Evolutionary conservation across 1,140 invertebrate species (phyloP).

Genomic region (Drosophila mojavensis): DNA sequence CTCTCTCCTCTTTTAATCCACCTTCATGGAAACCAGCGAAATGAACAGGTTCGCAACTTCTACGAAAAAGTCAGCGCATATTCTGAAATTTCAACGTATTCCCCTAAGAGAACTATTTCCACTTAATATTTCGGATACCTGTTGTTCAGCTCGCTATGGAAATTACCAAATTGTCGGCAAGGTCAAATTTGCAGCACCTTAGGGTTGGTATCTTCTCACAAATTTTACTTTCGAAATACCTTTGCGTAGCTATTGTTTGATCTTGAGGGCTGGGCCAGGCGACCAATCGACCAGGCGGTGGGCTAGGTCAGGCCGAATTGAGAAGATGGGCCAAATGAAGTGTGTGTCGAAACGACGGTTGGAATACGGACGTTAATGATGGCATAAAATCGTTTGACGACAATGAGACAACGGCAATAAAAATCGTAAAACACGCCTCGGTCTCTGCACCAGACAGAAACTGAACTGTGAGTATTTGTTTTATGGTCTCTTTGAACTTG

Average conservation of each 20-base stretch:
- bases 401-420: slow-evolving; percentile 51
- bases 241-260: background rate
- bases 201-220: background rate
- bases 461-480: slow-evolving; percentile 38
- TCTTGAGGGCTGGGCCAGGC: slow-evolving; percentile 5
- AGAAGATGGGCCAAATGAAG: slow-evolving; percentile 2
- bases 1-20: too few relatives aligned
- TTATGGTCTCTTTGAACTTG: slow-evolving; percentile 33
- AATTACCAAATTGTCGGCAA: slow-evolving; percentile 4
- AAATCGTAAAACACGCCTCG: slow-evolving; percentile 69
- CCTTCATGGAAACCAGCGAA: background rate
- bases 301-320: slow-evolving; percentile 36
- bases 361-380: slow-evolving; percentile 43
- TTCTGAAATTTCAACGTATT: background rate
- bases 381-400: slow-evolving; percentile 44
- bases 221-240: background rate
- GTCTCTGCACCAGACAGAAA: slow-evolving; percentile 2
- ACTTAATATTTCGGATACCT: background rate
- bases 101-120: too few relatives aligned
- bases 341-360: background rate
- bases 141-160: background rate
- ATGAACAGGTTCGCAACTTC: slow-evolving; percentile 1
- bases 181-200: background rate
- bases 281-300: slow-evolving; percentile 1
- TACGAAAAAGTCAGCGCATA: background rate